Conservation (phyloP, 2,888 invertebrate species). For the Mythimna albipuncta region DNA sequence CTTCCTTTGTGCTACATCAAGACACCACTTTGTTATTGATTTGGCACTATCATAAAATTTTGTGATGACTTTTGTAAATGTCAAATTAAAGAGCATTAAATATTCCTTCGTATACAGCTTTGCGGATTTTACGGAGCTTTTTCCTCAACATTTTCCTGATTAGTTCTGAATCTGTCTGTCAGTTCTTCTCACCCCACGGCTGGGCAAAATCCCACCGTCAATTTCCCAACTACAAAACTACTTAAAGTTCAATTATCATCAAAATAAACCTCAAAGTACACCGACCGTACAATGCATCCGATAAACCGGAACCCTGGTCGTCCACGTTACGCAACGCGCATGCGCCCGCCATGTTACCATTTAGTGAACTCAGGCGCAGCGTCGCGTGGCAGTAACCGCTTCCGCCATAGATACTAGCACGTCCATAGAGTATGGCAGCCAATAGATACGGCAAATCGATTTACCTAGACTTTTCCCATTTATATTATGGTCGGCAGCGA, state of each 20-base stretch:
- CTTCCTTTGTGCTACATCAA: background rate
- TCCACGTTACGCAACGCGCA: conserved; percentile 60
- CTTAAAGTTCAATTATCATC: conserved; percentile 21
- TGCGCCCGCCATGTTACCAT: conserved; percentile 60
- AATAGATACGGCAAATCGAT: background rate
- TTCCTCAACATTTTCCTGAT: background rate
- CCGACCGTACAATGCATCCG: conserved; percentile 37
- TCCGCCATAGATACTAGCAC: conserved; percentile 59
- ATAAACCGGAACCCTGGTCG: conserved; percentile 59
- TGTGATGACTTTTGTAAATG: no score
- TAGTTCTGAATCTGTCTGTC: background rate
- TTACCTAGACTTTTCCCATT: background rate
- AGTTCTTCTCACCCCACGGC: no score
- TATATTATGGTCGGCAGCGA: no score
- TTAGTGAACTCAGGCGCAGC: conserved; percentile 72
- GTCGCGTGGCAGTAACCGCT: conserved; percentile 69
- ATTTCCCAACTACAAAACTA: background rate
- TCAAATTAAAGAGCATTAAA: no score
- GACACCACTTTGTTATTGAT: no score
- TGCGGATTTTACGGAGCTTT: background rate
- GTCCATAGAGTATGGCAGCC: conserved; percentile 14
- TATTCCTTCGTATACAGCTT: background rate
- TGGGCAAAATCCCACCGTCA: background rate
- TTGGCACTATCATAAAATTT: no score
- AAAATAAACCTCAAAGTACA: conserved; percentile 41